A percentile compares a stretch with the other conserved stretches of the same genome.
Conservation (phyloP, 2,113 vertebrate genomes). For the Fregata magnificens region DNA sequence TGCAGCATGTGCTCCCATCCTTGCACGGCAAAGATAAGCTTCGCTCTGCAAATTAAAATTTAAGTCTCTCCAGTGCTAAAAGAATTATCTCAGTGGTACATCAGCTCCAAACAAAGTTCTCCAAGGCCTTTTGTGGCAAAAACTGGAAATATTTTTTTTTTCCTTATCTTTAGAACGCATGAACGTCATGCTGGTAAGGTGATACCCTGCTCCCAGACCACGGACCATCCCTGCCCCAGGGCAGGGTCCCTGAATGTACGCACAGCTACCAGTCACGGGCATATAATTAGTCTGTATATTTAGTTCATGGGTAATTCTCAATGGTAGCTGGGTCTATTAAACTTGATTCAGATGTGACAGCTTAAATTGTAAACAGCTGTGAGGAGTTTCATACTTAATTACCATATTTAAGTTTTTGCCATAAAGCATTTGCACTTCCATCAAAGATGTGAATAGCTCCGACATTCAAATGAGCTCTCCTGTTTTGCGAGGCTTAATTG, state of each 20-base stretch:
- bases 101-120: slow-evolving; percentile 27
- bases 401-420: slow-evolving; percentile 77
- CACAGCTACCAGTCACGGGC: slow-evolving; percentile 1
- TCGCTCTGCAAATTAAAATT: slow-evolving; percentile 2
- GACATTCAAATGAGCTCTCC: slow-evolving; percentile 61
- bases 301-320: slow-evolving; percentile 74
- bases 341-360: slow-evolving; percentile 78
- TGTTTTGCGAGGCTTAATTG: slow-evolving; percentile 27
- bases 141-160: not conserved
- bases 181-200: not conserved
- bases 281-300: slow-evolving; percentile 68
- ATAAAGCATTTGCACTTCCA: slow-evolving; percentile 61
- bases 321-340: slow-evolving; percentile 70
- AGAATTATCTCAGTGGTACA: not conserved
- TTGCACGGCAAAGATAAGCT: not conserved
- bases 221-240: not conserved
- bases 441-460: slow-evolving; percentile 71
- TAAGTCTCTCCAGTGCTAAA: not conserved
- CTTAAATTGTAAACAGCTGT: slow-evolving; percentile 80
- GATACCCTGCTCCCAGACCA: not conserved
- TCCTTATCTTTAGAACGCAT: not conserved
- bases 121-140: not conserved
- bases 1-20: not conserved
- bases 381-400: slow-evolving; percentile 77
- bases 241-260: not conserved